Evolutionary conservation across 2,797 vertebrate genomes (phyloP).

Genomic region (Platalea minor): DNA sequence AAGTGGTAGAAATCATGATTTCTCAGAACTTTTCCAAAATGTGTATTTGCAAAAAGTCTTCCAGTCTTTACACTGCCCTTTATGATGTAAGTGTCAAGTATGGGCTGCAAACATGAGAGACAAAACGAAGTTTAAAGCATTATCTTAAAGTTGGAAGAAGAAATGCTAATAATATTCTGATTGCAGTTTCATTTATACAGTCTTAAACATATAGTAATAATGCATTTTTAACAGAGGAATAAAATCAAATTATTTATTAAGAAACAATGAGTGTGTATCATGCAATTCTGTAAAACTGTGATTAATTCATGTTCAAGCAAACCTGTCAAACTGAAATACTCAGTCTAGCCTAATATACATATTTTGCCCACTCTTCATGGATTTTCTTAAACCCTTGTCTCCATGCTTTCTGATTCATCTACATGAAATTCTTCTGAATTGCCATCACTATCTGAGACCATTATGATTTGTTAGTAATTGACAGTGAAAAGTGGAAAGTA

Average conservation of each 20-base stretch:
- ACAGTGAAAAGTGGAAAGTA: neutral
- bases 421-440: neutral
- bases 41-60: neutral
- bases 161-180: conserved; percentile 44
- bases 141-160: conserved; percentile 47
- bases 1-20: neutral
- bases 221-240: conserved; percentile 47
- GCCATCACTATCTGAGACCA: neutral
- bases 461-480: neutral
- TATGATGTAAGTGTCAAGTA: neutral
- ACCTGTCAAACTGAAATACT: neutral
- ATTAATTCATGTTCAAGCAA: neutral
- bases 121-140: conserved; percentile 52
- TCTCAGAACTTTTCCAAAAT: neutral
- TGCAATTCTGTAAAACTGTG: neutral
- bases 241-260: conserved; percentile 56
- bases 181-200: conserved; percentile 31
- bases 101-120: neutral
- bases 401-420: neutral
- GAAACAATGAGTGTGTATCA: neutral
- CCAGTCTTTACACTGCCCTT: neutral
- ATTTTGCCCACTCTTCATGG: neutral
- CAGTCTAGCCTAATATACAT: neutral
- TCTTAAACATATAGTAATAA: conserved; percentile 48
- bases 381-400: neutral